Percentiles rank a stretch among this genome's conserved stretches.
These are phyloP conservation scores for Cantharis rufa DNA, from an alignment of 2,888 invertebrate species.

Conservation along the genomic window DNA sequence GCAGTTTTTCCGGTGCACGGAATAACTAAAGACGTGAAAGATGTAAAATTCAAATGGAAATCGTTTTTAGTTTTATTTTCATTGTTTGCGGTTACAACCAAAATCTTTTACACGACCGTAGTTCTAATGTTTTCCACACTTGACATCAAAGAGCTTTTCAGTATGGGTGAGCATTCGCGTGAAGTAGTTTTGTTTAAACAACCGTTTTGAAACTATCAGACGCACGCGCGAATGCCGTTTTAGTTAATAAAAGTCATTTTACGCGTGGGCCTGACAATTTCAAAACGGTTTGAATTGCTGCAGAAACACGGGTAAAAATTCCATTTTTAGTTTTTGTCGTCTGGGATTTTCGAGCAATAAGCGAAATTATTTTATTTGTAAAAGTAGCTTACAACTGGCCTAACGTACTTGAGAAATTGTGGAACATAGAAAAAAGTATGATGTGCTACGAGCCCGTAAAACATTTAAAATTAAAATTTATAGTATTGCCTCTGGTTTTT, in stretches of 20 bases:
- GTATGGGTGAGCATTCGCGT: not conserved
- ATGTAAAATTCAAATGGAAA: conserved; percentile 14
- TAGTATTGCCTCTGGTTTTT: conserved; percentile 7
- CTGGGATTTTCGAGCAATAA: conserved; percentile 21
- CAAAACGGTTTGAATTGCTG: no score
- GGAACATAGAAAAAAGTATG: conserved; percentile 23
- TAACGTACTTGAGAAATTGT: conserved; percentile 21
- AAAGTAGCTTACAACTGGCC: conserved; percentile 24
- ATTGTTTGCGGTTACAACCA: not conserved
- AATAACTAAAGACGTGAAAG: not conserved
- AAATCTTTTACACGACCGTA: not conserved
- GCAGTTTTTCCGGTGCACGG: conserved; percentile 14
- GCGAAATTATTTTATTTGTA: conserved; percentile 9
- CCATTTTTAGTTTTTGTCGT: conserved; percentile 13
- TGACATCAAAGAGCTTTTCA: conserved; percentile 3
- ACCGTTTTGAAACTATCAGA: no score
- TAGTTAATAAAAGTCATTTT: no score
- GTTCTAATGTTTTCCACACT: not conserved
- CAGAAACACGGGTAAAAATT: not conserved
- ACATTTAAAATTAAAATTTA: conserved; percentile 10
- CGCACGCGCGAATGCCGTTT: no score
- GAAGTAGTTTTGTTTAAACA: no score
- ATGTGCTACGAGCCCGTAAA: conserved; percentile 1
- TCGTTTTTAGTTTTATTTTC: conserved; percentile 2
- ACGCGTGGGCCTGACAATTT: no score